These are phyloP conservation scores for Cololabis saira DNA, from an alignment of 2,113 vertebrate species.

Conservation along the genomic window DNA sequence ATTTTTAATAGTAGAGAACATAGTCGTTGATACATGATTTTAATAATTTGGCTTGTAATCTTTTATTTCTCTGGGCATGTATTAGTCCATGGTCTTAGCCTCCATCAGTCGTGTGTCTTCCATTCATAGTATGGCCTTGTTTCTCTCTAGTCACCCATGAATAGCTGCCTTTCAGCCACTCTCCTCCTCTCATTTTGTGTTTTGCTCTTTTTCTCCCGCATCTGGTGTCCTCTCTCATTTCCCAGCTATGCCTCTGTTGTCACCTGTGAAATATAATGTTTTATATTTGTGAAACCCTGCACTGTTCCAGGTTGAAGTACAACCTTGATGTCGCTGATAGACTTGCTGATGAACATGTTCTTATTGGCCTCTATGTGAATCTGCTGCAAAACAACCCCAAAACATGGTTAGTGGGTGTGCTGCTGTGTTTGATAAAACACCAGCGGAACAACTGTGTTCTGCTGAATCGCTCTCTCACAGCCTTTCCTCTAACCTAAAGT, in stretches of 20 bases:
- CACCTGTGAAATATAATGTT: constrained; percentile 62
- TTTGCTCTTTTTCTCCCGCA: constrained; percentile 22
- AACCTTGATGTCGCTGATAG: constrained; percentile 97
- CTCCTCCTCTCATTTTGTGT: constrained; percentile 53
- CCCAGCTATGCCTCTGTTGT: constrained; percentile 24
- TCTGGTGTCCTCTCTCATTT: neutral
- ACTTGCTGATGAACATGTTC: constrained; percentile 97
- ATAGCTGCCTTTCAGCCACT: constrained; percentile 63
- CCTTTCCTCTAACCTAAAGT: constrained; percentile 30
- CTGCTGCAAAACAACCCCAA: constrained; percentile 91
- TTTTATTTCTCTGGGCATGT: constrained; percentile 34
- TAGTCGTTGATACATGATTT: constrained; percentile 23
- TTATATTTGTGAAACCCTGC: constrained; percentile 70
- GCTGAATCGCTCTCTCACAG: constrained; percentile 27
- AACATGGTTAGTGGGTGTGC: constrained; percentile 93
- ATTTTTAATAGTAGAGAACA: neutral
- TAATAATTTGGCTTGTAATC: constrained; percentile 19
- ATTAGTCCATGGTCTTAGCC: constrained; percentile 40
- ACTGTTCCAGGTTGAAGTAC: constrained; percentile 93
- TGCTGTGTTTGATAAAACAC: constrained; percentile 66
- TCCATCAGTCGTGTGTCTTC: constrained; percentile 39
- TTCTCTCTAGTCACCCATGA: constrained; percentile 66
- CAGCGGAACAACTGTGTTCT: constrained; percentile 40
- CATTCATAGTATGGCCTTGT: constrained; percentile 72
- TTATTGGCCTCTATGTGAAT: constrained; percentile 97